These are phyloP conservation scores for Eubucco bourcierii DNA, from an alignment of 2,113 vertebrate species.

Conservation along the genomic window DNA sequence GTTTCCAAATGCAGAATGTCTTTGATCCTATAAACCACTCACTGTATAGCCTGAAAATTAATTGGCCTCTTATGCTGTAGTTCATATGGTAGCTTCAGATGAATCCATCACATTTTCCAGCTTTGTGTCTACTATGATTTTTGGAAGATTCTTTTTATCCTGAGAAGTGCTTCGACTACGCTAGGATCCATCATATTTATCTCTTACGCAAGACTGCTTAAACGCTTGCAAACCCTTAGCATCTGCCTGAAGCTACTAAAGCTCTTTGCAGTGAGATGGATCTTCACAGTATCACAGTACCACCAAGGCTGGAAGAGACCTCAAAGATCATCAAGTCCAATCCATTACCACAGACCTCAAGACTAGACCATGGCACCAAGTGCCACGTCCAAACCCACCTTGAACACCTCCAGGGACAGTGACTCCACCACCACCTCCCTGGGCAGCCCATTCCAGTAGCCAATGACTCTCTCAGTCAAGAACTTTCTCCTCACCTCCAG, in stretches of 20 bases:
- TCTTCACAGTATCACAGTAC: no score
- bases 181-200: constrained; percentile 7
- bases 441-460: no score
- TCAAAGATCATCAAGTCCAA: no score
- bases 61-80: neutral
- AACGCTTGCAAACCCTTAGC: constrained; percentile 28
- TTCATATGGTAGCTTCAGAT: neutral
- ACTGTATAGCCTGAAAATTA: neutral
- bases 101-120: neutral
- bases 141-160: constrained; percentile 1
- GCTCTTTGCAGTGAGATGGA: constrained; percentile 24
- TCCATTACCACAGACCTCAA: no score
- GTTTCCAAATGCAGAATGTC: neutral
- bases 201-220: constrained; percentile 27
- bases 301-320: no score
- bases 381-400: no score
- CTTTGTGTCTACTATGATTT: neutral
- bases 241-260: constrained; percentile 40
- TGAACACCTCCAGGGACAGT: no score
- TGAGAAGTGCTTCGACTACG: neutral
- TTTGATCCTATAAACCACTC: neutral
- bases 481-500: no score
- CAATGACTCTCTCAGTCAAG: no score
- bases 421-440: no score
- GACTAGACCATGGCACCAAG: no score